Percentiles rank a stretch among this genome's conserved stretches.
Conservation (phyloP, 2,888 invertebrate genomes). For the Mycogona germanica region DNA sequence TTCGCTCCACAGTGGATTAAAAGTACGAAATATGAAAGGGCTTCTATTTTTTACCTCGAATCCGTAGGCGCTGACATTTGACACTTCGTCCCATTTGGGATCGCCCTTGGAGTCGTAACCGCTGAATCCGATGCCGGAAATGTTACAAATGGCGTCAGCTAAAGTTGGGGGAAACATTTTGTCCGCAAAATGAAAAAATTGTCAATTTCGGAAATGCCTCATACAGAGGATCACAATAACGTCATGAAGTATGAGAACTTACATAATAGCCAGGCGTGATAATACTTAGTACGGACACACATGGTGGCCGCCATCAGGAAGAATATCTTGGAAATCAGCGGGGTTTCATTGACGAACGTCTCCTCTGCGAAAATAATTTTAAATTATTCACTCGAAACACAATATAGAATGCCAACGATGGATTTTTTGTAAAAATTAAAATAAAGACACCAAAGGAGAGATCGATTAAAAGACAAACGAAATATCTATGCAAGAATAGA, state of each 20-base stretch:
- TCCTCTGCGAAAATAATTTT: no score
- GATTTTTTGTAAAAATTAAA: no score
- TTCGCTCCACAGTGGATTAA: no score
- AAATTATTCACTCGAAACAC: conserved; percentile 48
- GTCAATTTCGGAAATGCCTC: not conserved
- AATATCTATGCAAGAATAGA: no score
- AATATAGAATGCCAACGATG: conserved; percentile 15
- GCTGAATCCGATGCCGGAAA: conserved; percentile 77
- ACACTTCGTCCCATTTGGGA: conserved; percentile 80
- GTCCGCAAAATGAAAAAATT: not conserved
- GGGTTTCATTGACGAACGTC: conserved; percentile 43
- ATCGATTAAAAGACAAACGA: not conserved
- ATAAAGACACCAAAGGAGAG: not conserved
- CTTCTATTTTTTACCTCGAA: conserved; percentile 62
- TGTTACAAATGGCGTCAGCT: conserved; percentile 90
- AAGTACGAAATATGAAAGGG: not conserved
- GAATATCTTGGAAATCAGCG: conserved; percentile 51
- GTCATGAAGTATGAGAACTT: conserved; percentile 19
- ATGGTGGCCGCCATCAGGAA: conserved; percentile 64
- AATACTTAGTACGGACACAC: conserved; percentile 79
- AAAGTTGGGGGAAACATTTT: no score
- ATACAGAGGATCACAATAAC: not conserved
- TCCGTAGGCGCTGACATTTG: conserved; percentile 75
- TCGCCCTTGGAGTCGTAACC: conserved; percentile 64
- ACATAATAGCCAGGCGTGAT: conserved; percentile 85